Evolutionary conservation across 2,888 invertebrate species (phyloP).

Genomic region (Idaea dimidiata): DNA sequence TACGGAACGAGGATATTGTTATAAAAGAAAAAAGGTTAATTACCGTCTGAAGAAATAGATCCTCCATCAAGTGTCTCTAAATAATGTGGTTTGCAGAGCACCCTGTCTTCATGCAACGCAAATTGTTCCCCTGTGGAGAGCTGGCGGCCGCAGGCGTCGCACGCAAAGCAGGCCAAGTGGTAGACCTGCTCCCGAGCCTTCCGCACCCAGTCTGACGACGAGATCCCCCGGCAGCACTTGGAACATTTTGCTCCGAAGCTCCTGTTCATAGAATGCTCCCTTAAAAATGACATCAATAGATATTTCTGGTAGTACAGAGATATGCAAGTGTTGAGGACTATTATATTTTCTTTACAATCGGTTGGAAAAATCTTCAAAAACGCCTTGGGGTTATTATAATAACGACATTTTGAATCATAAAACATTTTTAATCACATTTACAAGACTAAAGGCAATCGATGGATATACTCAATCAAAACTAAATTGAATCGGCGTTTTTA

Average conservation of each 20-base stretch:
- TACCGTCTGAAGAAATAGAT: slow-evolving; percentile 94
- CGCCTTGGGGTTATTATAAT: neutral
- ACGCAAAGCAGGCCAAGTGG: slow-evolving; percentile 99
- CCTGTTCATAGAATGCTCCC: slow-evolving; percentile 75
- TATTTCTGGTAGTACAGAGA: neutral
- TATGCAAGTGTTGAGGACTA: neutral
- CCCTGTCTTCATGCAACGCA: slow-evolving; percentile 95
- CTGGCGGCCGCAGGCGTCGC: slow-evolving; percentile 96
- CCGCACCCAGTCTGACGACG: slow-evolving; percentile 98
- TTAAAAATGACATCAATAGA: neutral
- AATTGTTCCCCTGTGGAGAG: slow-evolving; percentile 98
- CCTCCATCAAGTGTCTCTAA: slow-evolving; percentile 96
- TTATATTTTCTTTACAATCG: neutral
- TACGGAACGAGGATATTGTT: neutral
- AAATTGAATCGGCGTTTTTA: neutral
- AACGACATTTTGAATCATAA: neutral
- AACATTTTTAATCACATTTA: neutral
- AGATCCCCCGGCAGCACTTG: slow-evolving; percentile 95
- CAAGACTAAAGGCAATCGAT: neutral
- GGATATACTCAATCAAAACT: neutral
- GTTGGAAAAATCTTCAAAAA: neutral
- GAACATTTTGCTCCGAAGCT: slow-evolving; percentile 98
- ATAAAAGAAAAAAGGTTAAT: slow-evolving; percentile 30
- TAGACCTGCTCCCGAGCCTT: slow-evolving; percentile 96
- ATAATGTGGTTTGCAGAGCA: slow-evolving; percentile 98